phyloP scores from a whole-genome alignment of 2,797 vertebrate genomes.

The Sitta carolinensis region DNA sequence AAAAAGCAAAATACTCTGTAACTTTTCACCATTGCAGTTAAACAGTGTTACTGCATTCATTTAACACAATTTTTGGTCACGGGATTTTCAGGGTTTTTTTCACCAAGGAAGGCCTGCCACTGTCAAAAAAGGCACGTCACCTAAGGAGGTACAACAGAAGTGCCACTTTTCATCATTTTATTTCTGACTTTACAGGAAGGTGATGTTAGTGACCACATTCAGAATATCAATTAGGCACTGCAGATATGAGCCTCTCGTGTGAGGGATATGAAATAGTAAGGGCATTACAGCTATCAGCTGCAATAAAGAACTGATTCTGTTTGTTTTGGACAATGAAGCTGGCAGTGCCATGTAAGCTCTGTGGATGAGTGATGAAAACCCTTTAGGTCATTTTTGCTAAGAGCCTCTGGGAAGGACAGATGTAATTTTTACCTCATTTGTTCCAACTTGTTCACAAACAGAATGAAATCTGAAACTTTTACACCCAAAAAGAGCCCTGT shows the following conservation, averaged over 20 bases:
- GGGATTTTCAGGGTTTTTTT: not conserved
- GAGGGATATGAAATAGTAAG: not conserved
- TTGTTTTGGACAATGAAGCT: not conserved
- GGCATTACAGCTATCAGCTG: not conserved
- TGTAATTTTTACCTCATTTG: not conserved
- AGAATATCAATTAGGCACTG: not conserved
- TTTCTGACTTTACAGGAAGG: not conserved
- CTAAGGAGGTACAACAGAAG: not conserved
- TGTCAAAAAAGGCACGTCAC: not conserved
- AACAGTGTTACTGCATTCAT: not conserved
- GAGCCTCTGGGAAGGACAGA: not conserved
- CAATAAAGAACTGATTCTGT: not conserved
- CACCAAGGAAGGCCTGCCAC: rapidly evolving
- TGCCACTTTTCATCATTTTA: not conserved
- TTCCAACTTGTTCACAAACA: not conserved
- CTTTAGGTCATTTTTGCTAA: not conserved
- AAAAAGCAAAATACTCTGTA: not conserved
- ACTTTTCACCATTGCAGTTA: not conserved
- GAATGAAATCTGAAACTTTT: not conserved
- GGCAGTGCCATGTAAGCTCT: not conserved
- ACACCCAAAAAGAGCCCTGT: not conserved
- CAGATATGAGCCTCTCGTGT: not conserved
- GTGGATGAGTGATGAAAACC: not conserved
- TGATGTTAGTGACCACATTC: not conserved
- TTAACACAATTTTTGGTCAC: not conserved